These are phyloP conservation scores for Panthera tigris DNA, from an alignment of 2,113 vertebrate genomes.

Conservation along the genomic window DNA sequence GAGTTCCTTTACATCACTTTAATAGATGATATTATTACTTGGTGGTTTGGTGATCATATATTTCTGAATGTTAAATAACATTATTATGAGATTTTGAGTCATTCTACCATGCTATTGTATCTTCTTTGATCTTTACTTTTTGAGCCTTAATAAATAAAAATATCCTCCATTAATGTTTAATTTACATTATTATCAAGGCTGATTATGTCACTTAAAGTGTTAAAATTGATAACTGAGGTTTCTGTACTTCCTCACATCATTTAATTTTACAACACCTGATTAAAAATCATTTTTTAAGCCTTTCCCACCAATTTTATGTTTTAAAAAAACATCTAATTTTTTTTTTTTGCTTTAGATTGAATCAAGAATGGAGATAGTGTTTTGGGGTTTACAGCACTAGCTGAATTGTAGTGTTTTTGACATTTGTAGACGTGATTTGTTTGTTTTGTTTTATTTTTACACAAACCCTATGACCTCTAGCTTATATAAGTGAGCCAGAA, in stretches of 20 bases:
- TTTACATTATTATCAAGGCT: background rate
- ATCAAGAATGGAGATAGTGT: background rate
- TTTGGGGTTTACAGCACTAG: background rate
- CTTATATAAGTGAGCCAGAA: background rate
- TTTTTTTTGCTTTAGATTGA: background rate
- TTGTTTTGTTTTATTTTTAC: background rate
- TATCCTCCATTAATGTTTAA: background rate
- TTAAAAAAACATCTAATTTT: background rate
- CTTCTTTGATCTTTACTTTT: background rate
- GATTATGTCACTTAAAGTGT: background rate
- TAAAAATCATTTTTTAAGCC: background rate
- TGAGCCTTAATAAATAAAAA: background rate
- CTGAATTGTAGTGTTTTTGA: background rate
- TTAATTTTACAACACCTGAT: background rate
- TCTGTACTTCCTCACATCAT: background rate
- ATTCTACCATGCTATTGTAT: background rate
- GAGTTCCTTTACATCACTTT: background rate
- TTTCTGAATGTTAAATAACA: background rate
- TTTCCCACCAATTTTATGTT: background rate
- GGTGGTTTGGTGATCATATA: background rate
- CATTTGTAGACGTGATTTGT: background rate
- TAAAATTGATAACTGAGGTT: background rate
- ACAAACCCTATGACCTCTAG: background rate
- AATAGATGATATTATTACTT: background rate
- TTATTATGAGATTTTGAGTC: background rate